Evolutionary conservation across 2,113 vertebrate species (phyloP).

Genomic region (Xenotilapia longispinis): DNA sequence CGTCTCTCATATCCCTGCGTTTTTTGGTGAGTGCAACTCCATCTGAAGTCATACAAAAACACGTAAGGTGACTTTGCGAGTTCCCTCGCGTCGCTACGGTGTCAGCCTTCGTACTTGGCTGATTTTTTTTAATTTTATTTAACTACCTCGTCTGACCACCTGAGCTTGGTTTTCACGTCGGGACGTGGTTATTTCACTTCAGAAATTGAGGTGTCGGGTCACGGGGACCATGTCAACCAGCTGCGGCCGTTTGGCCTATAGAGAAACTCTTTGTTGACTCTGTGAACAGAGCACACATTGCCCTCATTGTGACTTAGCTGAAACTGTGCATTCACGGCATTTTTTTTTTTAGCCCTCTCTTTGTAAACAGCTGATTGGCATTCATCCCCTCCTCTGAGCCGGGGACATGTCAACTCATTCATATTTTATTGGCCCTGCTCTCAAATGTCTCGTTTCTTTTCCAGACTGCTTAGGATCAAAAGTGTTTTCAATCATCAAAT

Average conservation of each 20-base stretch:
- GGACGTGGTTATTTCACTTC: neutral
- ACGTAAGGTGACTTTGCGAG: neutral
- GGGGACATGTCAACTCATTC: neutral
- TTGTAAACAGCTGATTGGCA: neutral
- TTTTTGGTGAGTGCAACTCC: constrained; percentile 81
- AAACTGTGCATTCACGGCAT: neutral
- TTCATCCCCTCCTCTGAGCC: neutral
- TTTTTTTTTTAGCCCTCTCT: neutral
- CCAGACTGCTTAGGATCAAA: constrained; percentile 88
- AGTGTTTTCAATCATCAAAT: constrained; percentile 85
- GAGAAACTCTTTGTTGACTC: constrained; percentile 47
- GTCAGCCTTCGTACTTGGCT: neutral
- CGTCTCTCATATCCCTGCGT: constrained; percentile 80
- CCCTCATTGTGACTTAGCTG: constrained; percentile 24
- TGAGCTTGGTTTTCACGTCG: neutral
- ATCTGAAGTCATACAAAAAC: neutral
- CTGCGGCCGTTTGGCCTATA: neutral
- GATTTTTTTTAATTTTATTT: neutral
- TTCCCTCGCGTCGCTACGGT: too few species aligned
- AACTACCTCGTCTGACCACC: neutral
- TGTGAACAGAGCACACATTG: constrained; percentile 13
- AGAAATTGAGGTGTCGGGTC: neutral
- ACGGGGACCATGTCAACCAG: neutral
- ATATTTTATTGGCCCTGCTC: constrained; percentile 28
- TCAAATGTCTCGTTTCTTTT: constrained; percentile 31